Conservation (phyloP, 2,797 vertebrate species). For the Orestias chungarensis region DNA sequence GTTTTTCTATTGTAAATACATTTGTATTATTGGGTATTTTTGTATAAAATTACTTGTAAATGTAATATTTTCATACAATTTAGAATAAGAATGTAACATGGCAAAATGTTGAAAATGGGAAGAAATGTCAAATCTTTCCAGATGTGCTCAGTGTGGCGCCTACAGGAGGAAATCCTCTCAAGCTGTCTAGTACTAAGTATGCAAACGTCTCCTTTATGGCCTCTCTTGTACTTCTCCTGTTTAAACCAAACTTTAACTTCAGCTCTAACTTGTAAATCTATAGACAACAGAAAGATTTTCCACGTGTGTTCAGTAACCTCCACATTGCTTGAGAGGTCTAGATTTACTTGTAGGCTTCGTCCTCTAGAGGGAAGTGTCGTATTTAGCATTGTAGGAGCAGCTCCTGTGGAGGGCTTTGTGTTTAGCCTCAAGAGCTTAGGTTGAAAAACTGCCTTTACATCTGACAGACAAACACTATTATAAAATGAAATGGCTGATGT, state of each 20-base stretch:
- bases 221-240: neutral
- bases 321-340: neutral
- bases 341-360: neutral
- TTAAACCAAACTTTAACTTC: neutral
- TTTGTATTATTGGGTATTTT: no score
- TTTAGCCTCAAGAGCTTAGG: conserved; percentile 4
- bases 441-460: neutral
- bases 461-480: conserved; percentile 1
- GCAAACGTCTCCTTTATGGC: neutral
- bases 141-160: neutral
- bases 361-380: conserved; percentile 56
- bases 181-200: neutral
- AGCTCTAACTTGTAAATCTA: neutral
- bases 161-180: neutral
- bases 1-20: no score
- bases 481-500: neutral
- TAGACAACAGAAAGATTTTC: neutral
- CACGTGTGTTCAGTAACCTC: neutral
- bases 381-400: neutral
- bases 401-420: neutral
- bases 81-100: no score
- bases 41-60: no score
- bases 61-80: no score
- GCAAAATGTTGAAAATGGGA: no score
- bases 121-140: no score